A percentile compares a stretch with the other conserved stretches of the same genome.
phyloP scores from a whole-genome alignment of 64 coral and sea anemone genomes.

The Stichodactyla helianthus region DNA sequence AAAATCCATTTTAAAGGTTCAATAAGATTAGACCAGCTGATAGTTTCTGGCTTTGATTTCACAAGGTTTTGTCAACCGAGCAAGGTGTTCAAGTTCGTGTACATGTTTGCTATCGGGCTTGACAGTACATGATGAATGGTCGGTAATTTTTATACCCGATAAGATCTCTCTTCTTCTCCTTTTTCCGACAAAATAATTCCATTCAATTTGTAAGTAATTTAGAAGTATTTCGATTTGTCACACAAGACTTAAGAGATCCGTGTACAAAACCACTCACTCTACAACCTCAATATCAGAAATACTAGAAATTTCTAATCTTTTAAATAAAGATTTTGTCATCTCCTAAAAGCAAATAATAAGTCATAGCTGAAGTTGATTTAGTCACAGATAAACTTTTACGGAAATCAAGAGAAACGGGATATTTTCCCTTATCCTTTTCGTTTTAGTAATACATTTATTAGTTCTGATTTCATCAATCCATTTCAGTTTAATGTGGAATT shows the following conservation, averaged over 20 bases:
- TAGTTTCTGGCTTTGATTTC: neutral
- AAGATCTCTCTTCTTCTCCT: slow-evolving; percentile 16
- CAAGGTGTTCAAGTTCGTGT: slow-evolving; percentile 5
- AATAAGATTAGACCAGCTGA: slow-evolving; percentile 1
- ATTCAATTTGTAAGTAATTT: slow-evolving; percentile 27
- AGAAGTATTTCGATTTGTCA: slow-evolving; percentile 24
- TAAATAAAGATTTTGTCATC: slow-evolving; percentile 2
- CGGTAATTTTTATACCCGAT: slow-evolving; percentile 9
- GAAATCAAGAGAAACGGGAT: neutral
- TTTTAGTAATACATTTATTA: neutral
- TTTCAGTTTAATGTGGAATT: no score
- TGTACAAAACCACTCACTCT: slow-evolving; percentile 13
- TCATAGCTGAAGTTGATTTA: neutral
- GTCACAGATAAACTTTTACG: slow-evolving; percentile 3
- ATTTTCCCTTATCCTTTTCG: neutral
- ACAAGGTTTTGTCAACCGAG: neutral
- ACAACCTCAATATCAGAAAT: slow-evolving; percentile 13
- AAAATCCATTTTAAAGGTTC: slow-evolving; percentile 5
- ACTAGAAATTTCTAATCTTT: slow-evolving; percentile 16
- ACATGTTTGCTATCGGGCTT: neutral
- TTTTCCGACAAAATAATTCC: slow-evolving; percentile 30
- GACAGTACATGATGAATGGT: slow-evolving; percentile 1
- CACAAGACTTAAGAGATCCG: slow-evolving; percentile 9
- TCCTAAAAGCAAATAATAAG: slow-evolving; percentile 13
- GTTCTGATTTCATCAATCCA: neutral